These are phyloP conservation scores for Lottia gigantea DNA, from an alignment of 2,888 invertebrate genomes.

Conservation along the genomic window DNA sequence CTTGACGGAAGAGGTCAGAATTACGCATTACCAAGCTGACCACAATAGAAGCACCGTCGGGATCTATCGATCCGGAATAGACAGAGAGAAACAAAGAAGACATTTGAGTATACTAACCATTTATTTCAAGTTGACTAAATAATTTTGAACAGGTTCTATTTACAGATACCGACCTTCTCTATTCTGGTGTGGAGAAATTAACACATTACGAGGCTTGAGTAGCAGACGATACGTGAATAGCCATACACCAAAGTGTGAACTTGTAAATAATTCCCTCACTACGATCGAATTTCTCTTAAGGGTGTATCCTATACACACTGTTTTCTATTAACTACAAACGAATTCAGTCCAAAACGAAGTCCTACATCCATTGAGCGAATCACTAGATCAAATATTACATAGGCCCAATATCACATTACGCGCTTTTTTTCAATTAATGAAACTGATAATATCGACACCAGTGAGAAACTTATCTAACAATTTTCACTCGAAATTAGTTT, in stretches of 20 bases:
- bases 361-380: too few relatives aligned
- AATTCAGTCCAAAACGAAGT: too few relatives aligned
- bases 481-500: too few relatives aligned
- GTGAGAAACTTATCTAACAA: too few relatives aligned
- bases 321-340: too few relatives aligned
- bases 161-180: neutral
- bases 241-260: constrained; percentile 1
- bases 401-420: too few relatives aligned
- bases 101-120: constrained; percentile 2
- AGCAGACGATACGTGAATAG: constrained; percentile 7
- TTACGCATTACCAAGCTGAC: neutral
- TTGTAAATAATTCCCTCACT: constrained; percentile 2
- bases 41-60: neutral
- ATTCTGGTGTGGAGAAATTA: neutral
- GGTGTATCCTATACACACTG: neutral
- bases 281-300: constrained; percentile 7
- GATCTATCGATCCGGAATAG: constrained; percentile 2
- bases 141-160: neutral
- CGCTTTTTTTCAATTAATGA: too few relatives aligned
- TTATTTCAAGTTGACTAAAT: constrained; percentile 7
- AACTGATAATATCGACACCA: too few relatives aligned
- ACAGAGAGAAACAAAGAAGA: neutral
- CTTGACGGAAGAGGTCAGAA: neutral
- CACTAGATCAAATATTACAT: too few relatives aligned
- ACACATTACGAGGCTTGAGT: neutral